A percentile compares a stretch with the other conserved stretches of the same genome.
Conservation (phyloP, 1,140 invertebrate genomes). For the Anastatus disparis region DNA sequence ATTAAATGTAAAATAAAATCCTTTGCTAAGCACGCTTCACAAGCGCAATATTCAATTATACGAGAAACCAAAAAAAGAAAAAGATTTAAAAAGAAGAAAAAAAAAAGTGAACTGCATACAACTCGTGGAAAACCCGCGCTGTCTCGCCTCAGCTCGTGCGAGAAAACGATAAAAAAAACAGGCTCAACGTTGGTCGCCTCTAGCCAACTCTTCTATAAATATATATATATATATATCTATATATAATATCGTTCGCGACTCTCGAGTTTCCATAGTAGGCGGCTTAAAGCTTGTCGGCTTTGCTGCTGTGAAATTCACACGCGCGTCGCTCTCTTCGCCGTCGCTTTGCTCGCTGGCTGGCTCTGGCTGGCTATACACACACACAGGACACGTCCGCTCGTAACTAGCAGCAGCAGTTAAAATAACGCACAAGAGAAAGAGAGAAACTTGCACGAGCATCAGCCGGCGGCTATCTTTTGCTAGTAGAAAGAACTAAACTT, state of each 20-base stretch:
- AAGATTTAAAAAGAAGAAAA: background rate
- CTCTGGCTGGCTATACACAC: no score
- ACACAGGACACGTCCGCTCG: constrained; percentile 1
- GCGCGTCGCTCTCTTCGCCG: constrained; percentile 1
- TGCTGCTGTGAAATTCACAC: constrained; percentile 16
- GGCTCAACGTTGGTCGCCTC: background rate
- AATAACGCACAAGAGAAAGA: background rate
- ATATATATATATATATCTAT: background rate
- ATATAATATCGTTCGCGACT: constrained; percentile 2
- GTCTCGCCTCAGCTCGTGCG: background rate
- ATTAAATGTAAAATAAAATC: background rate
- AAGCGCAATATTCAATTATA: constrained; percentile 1
- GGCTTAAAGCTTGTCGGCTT: background rate
- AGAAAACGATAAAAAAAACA: constrained; percentile 9
- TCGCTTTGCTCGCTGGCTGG: background rate
- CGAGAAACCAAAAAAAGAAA: background rate
- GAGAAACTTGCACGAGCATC: background rate
- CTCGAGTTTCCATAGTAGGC: constrained; percentile 16
- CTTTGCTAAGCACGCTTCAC: background rate
- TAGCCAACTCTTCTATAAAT: background rate
- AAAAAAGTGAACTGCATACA: background rate
- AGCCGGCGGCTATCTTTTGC: constrained; percentile 11
- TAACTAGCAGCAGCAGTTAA: constrained; percentile 2
- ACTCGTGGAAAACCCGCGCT: background rate
- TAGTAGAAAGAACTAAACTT: no score